A percentile compares a stretch with the other conserved stretches of the same genome.
These are phyloP conservation scores for Gorsachius magnificus DNA, from an alignment of 2,797 vertebrate species.

Conservation along the genomic window DNA sequence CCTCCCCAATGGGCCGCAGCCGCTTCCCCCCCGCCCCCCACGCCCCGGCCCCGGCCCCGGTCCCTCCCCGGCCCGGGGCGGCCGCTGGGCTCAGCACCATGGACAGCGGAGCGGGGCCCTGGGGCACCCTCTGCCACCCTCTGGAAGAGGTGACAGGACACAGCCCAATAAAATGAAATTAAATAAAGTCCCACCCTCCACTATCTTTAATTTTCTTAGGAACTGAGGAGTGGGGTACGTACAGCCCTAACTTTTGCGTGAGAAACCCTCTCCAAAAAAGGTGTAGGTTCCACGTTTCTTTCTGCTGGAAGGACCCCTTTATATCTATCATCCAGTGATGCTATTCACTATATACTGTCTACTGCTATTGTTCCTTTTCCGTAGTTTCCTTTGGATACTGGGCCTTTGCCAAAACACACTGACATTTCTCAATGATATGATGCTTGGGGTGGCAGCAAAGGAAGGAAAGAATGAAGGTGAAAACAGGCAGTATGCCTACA, in stretches of 20 bases:
- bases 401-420: neutral
- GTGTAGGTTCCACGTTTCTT: neutral
- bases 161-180: neutral
- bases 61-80: too few species aligned
- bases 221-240: neutral
- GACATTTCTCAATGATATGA: neutral
- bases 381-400: neutral
- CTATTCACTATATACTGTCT: neutral
- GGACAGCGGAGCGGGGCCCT: too few species aligned
- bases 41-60: fast-evolving
- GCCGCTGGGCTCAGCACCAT: too few species aligned
- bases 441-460: neutral
- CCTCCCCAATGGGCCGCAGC: fast-evolving
- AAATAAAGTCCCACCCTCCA: neutral
- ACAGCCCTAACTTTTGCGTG: neutral
- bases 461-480: neutral
- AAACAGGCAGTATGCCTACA: neutral
- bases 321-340: neutral
- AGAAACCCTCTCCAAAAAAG: neutral
- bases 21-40: too few species aligned
- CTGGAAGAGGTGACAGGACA: neutral
- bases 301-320: neutral
- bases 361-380: neutral
- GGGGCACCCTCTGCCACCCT: neutral
- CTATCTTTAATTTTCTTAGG: neutral